A percentile compares a stretch with the other conserved stretches of the same genome.
phyloP scores from a whole-genome alignment of 2,113 vertebrate genomes.

The Eclectus roratus region DNA sequence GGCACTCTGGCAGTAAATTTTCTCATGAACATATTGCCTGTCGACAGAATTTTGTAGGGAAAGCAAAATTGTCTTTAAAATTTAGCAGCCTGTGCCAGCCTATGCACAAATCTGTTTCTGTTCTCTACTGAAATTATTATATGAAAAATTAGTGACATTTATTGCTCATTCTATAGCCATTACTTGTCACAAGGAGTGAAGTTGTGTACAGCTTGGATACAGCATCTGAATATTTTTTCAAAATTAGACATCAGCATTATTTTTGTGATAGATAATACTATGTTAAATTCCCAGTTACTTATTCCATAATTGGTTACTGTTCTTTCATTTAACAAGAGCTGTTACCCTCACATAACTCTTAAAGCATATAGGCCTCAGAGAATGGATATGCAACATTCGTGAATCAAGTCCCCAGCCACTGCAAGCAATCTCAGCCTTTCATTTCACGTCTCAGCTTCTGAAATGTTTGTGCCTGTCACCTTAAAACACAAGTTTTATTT shows the following conservation, averaged over 20 bases:
- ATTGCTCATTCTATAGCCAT: background rate
- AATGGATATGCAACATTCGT: background rate
- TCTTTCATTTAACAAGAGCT: background rate
- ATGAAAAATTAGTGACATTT: background rate
- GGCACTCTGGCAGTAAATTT: background rate
- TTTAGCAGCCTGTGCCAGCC: background rate
- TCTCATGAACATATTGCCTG: background rate
- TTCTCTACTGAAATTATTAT: background rate
- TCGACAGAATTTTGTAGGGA: background rate
- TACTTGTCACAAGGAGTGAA: background rate
- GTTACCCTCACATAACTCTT: background rate
- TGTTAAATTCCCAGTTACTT: background rate
- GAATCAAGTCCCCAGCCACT: background rate
- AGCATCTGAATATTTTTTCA: background rate
- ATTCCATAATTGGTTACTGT: background rate
- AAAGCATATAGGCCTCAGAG: background rate
- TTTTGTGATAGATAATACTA: background rate
- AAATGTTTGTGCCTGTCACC: background rate
- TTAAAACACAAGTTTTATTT: background rate
- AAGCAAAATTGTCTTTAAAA: background rate
- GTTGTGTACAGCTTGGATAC: background rate
- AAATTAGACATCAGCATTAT: background rate
- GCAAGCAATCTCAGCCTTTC: background rate
- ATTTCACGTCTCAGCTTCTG: background rate
- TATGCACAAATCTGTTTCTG: background rate